A percentile compares a stretch with the other conserved stretches of the same genome.
Evolutionary conservation across 2,113 vertebrate genomes (phyloP).

Genomic region (Syngnathus typhle): DNA sequence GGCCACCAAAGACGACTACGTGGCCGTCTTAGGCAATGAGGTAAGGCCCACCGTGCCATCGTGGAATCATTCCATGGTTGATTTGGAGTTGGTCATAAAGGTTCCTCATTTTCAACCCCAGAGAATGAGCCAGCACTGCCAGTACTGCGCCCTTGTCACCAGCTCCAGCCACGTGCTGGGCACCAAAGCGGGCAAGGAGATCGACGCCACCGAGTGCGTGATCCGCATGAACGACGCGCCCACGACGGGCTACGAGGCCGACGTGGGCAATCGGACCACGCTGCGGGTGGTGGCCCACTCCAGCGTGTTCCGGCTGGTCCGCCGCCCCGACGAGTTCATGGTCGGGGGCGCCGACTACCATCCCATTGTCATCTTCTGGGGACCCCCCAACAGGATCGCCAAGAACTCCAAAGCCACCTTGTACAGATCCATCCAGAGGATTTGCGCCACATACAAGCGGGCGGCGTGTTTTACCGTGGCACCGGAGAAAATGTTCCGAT

Average conservation of each 20-base stretch:
- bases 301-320: slow-evolving; percentile 85
- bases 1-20: slow-evolving; percentile 76
- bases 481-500: slow-evolving; percentile 81
- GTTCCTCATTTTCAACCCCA: slow-evolving; percentile 30
- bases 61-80: no score
- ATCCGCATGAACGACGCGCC: slow-evolving; percentile 98
- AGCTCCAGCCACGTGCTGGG: slow-evolving; percentile 94
- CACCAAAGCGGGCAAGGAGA: slow-evolving; percentile 74
- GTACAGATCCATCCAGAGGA: slow-evolving; percentile 83
- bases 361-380: slow-evolving; percentile 88
- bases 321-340: slow-evolving; percentile 82
- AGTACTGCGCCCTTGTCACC: slow-evolving; percentile 84
- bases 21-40: slow-evolving; percentile 84
- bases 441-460: slow-evolving; percentile 77
- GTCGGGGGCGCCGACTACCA: slow-evolving; percentile 73
- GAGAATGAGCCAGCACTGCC: slow-evolving; percentile 81
- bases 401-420: slow-evolving; percentile 77
- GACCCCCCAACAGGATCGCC: slow-evolving; percentile 82
- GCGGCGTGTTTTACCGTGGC: slow-evolving; percentile 79
- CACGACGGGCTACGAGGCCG: slow-evolving; percentile 75
- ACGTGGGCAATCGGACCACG: slow-evolving; percentile 86
- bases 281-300: slow-evolving; percentile 91
- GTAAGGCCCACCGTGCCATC: slow-evolving; percentile 52
- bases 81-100: no score
- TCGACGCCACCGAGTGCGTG: slow-evolving; percentile 82